Evolutionary conservation across 1,140 invertebrate species (phyloP).

Genomic region (Eupeodes corollae): DNA sequence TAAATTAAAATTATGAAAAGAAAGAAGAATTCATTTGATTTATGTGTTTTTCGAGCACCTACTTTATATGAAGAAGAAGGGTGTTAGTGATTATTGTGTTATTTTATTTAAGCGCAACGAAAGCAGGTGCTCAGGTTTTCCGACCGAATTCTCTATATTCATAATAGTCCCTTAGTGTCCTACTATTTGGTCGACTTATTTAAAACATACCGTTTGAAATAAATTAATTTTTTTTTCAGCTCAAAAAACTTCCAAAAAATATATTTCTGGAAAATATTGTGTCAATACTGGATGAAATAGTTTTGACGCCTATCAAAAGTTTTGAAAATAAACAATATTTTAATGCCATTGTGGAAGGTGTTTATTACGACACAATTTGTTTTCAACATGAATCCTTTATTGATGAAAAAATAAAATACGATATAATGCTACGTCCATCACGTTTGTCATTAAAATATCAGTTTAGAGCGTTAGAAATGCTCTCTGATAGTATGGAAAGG

Average conservation of each 20-base stretch:
- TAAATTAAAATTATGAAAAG: no score
- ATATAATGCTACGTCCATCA: slow-evolving; percentile 22
- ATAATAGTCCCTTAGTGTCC: no score
- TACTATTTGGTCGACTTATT: no score
- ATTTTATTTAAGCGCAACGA: no score
- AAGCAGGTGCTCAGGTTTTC: no score
- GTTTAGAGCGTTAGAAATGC: slow-evolving; percentile 22
- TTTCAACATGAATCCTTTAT: slow-evolving; percentile 19
- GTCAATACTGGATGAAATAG: slow-evolving; percentile 21
- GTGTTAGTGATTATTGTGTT: no score
- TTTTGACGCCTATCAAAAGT: slow-evolving; percentile 17
- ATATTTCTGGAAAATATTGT: slow-evolving; percentile 21
- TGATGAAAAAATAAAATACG: slow-evolving; percentile 16
- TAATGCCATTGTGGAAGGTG: slow-evolving; percentile 19
- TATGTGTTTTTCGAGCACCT: no score
- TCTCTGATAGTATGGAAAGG: slow-evolving; percentile 9
- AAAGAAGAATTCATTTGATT: no score
- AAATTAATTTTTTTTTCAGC: no score
- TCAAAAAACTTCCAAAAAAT: slow-evolving; percentile 8
- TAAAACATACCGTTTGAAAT: no score
- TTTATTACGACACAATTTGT: slow-evolving; percentile 20
- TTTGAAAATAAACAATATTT: slow-evolving; percentile 11
- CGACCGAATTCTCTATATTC: no score
- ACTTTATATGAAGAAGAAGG: no score
- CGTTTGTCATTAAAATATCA: slow-evolving; percentile 24